Evolutionary conservation across 2,113 vertebrate species (phyloP), one percentile per base, ranked within the genome.

Genomic region (Brachyistius frenatus): DNA sequence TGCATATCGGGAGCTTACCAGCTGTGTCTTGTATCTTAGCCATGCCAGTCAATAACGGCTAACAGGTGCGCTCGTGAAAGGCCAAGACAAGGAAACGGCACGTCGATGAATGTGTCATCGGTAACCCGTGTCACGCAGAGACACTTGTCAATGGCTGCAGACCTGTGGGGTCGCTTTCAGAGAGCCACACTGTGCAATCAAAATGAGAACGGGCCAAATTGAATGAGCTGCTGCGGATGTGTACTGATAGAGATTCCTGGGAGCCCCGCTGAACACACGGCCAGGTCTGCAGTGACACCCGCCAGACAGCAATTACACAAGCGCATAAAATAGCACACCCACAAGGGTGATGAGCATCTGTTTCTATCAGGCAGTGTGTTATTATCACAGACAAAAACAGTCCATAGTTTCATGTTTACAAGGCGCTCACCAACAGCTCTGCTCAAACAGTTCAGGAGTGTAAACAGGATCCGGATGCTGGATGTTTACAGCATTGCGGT

Each of bases 61-160:
- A 75, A 87, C 80, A 83, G 84, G 84, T 86, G 76, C 80, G 44
- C 37, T 39, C n/a, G 56, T 63, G 73, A 80, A 75, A 81, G 75
- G 73, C 70, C 52, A 44, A 60, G 70, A 79, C 56, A 58, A 77
- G 57, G 74, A 78, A 70, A 53, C 63, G 44, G 62, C 33, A 2
- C 52, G 61, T 73, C 69, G 13, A 80, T 23, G 23, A 23, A 23
- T 79, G 69, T 35, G 36, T 56, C 84, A 79, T 80, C 65, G n/a
- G 76, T 78, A 81, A 87, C 84, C 73, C 71, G 85, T 74, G 70
- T 76, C 75, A 80, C 9, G 83, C 87, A 64, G 78, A 84, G 70
- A 84, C 68, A 62, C 61, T 80, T 74, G 50, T 87, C 86, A 57
- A 84, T 86, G 76, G 58, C 75, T 74, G 52, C 1, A 14, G 69